Conservation (phyloP, 2,888 invertebrate genomes). For the Drosophila emarginata region DNA sequence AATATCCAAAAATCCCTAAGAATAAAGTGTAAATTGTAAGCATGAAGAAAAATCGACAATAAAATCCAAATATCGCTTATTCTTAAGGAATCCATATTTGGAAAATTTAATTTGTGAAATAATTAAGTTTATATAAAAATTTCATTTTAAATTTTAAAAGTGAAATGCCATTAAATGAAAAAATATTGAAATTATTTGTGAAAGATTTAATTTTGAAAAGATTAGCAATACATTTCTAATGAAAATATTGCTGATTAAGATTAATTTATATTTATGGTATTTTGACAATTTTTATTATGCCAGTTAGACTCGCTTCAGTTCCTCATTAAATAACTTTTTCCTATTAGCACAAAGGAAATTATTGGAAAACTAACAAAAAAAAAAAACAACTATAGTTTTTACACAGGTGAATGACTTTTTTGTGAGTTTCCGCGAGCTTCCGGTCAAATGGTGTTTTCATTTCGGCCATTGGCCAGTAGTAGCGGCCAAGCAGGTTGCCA, state of each 20-base stretch:
- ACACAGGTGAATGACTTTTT: constrained; percentile 81
- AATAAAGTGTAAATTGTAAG: too few species aligned
- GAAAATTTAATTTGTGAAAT: background rate
- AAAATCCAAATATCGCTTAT: background rate
- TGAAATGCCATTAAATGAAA: too few species aligned
- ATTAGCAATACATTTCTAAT: too few species aligned
- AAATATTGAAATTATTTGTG: too few species aligned
- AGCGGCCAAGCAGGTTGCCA: constrained; percentile 35
- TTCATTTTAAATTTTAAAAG: too few species aligned
- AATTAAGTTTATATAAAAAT: background rate
- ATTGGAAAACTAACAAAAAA: constrained; percentile 53
- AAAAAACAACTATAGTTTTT: constrained; percentile 44
- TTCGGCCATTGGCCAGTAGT: constrained; percentile 53
- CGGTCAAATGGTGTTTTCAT: constrained; percentile 79
- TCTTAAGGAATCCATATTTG: background rate
- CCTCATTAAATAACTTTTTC: background rate
- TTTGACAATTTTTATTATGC: background rate
- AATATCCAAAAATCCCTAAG: background rate
- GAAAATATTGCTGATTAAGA: too few species aligned
- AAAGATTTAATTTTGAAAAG: too few species aligned
- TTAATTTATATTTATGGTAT: background rate
- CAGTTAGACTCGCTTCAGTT: background rate
- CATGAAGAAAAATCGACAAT: background rate
- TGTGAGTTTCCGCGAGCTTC: constrained; percentile 77
- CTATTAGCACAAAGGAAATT: constrained; percentile 29